Evolutionary conservation across 2,797 vertebrate genomes (phyloP).

Genomic region (Amazona finschi): DNA sequence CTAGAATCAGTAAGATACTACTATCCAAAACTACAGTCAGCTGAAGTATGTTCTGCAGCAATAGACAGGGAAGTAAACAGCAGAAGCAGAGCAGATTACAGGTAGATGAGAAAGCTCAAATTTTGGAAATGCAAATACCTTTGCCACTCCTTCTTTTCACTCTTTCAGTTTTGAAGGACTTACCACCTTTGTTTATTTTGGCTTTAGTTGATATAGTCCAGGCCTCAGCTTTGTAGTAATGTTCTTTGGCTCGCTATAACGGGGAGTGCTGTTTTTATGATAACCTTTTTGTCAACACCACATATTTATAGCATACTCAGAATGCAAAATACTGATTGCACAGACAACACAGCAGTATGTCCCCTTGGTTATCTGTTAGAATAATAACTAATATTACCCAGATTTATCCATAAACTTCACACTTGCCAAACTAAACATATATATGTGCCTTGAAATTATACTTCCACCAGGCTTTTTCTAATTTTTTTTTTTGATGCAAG

Average conservation of each 20-base stretch:
- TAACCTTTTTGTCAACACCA: neutral
- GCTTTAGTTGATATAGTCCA: neutral
- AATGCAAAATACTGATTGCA: neutral
- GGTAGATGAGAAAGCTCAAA: neutral
- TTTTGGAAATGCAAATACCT: neutral
- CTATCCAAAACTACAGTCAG: neutral
- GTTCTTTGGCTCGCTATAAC: rapidly evolving
- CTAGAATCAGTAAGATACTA: neutral
- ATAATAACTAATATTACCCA: neutral
- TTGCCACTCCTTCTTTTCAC: neutral
- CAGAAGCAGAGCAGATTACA: neutral
- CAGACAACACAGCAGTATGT: neutral
- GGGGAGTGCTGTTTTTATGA: neutral
- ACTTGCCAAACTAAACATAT: neutral
- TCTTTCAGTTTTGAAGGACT: neutral
- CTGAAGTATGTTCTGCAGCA: neutral
- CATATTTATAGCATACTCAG: neutral
- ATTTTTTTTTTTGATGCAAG: neutral
- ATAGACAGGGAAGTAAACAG: neutral
- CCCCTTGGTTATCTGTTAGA: neutral
- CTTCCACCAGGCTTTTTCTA: neutral
- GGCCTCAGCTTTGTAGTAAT: neutral
- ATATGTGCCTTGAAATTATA: neutral
- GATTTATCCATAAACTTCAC: neutral
- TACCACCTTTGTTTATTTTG: neutral